A percentile compares a stretch with the other conserved stretches of the same genome.
Evolutionary conservation across 35 echinoderm and acorn worm genomes (phyloP).

Genomic region (Heliocidaris tuberculata): DNA sequence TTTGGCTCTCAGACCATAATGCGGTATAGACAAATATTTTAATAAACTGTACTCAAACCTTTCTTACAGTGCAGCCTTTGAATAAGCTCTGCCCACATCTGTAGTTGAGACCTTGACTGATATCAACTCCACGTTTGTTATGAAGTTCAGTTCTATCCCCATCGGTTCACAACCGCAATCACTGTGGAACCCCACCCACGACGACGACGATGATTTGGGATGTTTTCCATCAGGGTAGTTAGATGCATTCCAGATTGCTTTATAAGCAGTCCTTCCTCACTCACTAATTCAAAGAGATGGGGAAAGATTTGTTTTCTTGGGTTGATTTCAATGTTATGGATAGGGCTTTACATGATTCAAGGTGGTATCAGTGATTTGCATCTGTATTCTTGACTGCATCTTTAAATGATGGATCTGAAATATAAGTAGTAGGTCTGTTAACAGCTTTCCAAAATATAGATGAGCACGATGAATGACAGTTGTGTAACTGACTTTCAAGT

Average conservation of each 20-base stretch:
- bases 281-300: background rate
- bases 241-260: background rate
- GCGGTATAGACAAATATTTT: background rate
- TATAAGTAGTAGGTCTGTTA: background rate
- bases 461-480: too few relatives aligned
- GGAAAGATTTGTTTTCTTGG: background rate
- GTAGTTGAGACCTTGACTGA: background rate
- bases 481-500: too few relatives aligned
- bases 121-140: background rate
- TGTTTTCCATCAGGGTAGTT: background rate
- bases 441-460: too few relatives aligned
- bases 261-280: background rate
- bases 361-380: background rate
- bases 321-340: background rate
- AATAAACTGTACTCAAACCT: background rate
- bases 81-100: background rate
- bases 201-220: background rate
- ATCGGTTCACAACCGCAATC: background rate
- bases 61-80: background rate
- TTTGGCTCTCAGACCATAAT: background rate
- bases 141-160: background rate
- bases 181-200: background rate
- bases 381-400: background rate
- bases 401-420: background rate
- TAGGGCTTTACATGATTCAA: background rate